Conservation (phyloP, 2,797 vertebrate species). For the Diglossa cyanea region DNA sequence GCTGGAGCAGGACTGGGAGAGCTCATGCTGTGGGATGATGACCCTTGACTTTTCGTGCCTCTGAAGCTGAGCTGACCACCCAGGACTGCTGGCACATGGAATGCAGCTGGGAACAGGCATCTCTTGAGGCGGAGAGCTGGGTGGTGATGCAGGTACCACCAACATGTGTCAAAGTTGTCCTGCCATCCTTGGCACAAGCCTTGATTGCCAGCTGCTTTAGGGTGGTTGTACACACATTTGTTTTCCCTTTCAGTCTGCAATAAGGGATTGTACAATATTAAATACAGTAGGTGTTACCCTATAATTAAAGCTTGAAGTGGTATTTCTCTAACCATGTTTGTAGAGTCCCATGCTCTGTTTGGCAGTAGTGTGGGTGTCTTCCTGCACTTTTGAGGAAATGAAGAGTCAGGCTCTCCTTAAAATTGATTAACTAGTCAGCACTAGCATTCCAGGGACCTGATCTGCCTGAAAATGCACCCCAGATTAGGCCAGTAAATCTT, state of each 20-base stretch:
- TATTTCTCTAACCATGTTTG: neutral
- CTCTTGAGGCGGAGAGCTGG: neutral
- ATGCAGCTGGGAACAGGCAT: neutral
- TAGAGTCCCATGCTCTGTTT: neutral
- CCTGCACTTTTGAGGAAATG: neutral
- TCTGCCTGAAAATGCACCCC: neutral
- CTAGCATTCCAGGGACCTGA: neutral
- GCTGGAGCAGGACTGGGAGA: neutral
- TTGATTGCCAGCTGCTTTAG: neutral
- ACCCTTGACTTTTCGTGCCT: neutral
- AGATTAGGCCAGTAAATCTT: neutral
- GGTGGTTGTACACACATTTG: fast-evolving
- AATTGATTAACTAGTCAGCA: neutral
- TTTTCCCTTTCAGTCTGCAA: neutral
- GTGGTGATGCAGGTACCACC: neutral
- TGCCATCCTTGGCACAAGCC: fast-evolving
- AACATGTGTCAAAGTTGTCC: neutral
- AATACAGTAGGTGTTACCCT: neutral
- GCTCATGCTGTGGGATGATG: neutral
- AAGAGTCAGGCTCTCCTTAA: neutral
- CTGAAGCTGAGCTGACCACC: fast-evolving
- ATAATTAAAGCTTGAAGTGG: neutral
- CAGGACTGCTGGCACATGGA: neutral
- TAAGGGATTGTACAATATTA: neutral
- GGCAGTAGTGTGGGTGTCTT: neutral